Base-by-base conservation (phyloP, 2,113 vertebrate species). In the Dipodomys merriami region DNA sequence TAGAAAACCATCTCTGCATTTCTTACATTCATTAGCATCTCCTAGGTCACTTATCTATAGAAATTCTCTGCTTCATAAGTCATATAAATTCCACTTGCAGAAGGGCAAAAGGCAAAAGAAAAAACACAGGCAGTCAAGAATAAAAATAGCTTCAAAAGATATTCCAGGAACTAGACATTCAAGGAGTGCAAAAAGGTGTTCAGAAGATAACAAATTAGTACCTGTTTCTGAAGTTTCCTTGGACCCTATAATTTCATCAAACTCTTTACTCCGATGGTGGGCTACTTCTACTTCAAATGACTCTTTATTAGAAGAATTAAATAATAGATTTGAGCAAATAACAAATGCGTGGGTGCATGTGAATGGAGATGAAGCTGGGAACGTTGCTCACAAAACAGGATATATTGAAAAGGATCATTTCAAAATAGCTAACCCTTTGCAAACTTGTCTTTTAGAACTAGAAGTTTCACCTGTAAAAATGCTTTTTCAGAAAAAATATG, bases 401-500 rank as follows among this genome's bases (percentile, higher is more conserved):
- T 88, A 78, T 88, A 0, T 91, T 96, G 97, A 97, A 95, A 97
- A 64, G 78, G 96, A 93, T 93, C 95, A 94, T 92, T 93, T 74
- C 96, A 97, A 97, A 95, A 91, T 96, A 93, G 96, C 97, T 94
- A 97, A 96, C 72, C 95, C 97, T 96, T 97, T 98, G 97, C 97
- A 98, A 84, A 97, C 98, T 84, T 98, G 98, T 94, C 93, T 98
- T 95, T 96, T 98, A 96, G 97, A 98, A 97, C 92, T 98, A 96
- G 97, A 98, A 94, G 97, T 97, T 20, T 99, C 99, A 80, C 98
- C 98, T 77, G 98, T 99, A 91, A 98, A 98, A 98, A 98, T 98
- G 96, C 98, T 99, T 97, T 99, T 99, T 97, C 99, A 98, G 97
- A 98, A 98, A 96, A 99, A 99, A 89, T 99, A 98, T 97, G 98